Evolutionary conservation across 2,113 vertebrate genomes (phyloP), one percentile per base, ranked within the genome.

Genomic region (Colistium nudipinnis): DNA sequence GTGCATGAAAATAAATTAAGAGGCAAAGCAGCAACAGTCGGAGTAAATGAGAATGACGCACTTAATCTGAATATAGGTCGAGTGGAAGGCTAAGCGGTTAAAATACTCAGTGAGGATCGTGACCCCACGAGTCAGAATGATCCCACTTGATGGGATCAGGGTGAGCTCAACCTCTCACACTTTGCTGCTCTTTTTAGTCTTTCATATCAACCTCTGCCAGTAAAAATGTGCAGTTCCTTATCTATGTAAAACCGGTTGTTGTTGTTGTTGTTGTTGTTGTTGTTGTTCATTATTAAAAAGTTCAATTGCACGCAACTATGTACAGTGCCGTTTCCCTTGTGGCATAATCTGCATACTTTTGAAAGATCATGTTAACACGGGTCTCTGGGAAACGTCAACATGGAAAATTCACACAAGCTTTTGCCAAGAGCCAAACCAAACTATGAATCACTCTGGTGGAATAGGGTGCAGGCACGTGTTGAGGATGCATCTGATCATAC

Each of bases 401-500:
- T 57, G 5, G 17, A 25, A 28, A n/a, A 28, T 17, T 27, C 3
- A 13, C 38, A 12, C 24, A 0, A 65, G 44, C 6, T n/a, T 8
- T 22, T 45, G 22, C 3, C 48, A 17, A 41, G 25, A 25, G 4
- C 4, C 22, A 38, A 66, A 38, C 9, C 14, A 0, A 44, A 45
- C 13, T 1, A 4, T 27, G 16, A 2, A 7, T 30, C 47, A 20
- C 2, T 30, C 27, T 39, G 41, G 7, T 1, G 22, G 38, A 19
- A 54, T 19, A 33, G 49, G 20, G 14, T 20, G 27, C 12, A 36
- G 27, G 14, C 22, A 0, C 3, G 52, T 20, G 55, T 49, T 12
- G 25, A 22, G 52, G 31, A 44, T 33, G 53, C 7, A 13, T 49
- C 30, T 30, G 54, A 19, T 24, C 78, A 1, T 93, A 99, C 98